phyloP scores from a whole-genome alignment of 2,797 vertebrate species.

The Acanthornis magna region DNA sequence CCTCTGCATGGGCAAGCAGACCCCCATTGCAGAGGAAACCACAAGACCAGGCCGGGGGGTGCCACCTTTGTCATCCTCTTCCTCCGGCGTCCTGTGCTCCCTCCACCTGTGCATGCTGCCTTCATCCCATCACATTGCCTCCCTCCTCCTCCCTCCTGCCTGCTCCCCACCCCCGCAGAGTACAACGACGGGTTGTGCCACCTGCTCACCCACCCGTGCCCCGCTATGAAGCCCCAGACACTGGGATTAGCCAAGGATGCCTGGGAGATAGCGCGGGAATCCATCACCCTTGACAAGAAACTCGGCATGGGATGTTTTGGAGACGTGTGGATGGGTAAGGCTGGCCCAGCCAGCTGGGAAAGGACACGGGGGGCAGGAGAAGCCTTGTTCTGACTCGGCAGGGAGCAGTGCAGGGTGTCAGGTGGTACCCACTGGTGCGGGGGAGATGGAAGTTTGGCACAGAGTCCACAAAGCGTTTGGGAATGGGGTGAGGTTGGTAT shows the following conservation, averaged over 20 bases:
- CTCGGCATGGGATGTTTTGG: conserved; percentile 97
- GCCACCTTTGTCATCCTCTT: not conserved
- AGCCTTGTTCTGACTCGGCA: not conserved
- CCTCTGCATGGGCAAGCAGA: not conserved
- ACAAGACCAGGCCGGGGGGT: not conserved
- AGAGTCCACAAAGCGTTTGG: not conserved
- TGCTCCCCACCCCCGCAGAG: conserved; percentile 70
- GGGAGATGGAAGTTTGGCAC: not conserved
- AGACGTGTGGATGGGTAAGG: conserved; percentile 96
- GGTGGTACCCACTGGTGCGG: not conserved
- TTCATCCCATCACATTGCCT: conserved; percentile 12
- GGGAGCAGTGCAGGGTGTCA: not conserved
- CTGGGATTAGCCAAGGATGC: conserved; percentile 92
- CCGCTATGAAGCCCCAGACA: conserved; percentile 86
- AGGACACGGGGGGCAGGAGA: not conserved
- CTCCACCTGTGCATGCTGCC: conserved; percentile 39
- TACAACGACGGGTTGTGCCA: conserved; percentile 91
- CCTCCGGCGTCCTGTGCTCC: not conserved
- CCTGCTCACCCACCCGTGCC: conserved; percentile 85
- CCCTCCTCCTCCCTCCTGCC: not conserved
- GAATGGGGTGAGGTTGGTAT: not conserved
- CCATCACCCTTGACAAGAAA: conserved; percentile 81
- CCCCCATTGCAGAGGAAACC: not conserved
- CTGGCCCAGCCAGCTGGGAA: not conserved
- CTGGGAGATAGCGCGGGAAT: conserved; percentile 89